A percentile compares a stretch with the other conserved stretches of the same genome.
phyloP scores from a whole-genome alignment of 23 tunicate genomes.

The Diplosoma virens region DNA sequence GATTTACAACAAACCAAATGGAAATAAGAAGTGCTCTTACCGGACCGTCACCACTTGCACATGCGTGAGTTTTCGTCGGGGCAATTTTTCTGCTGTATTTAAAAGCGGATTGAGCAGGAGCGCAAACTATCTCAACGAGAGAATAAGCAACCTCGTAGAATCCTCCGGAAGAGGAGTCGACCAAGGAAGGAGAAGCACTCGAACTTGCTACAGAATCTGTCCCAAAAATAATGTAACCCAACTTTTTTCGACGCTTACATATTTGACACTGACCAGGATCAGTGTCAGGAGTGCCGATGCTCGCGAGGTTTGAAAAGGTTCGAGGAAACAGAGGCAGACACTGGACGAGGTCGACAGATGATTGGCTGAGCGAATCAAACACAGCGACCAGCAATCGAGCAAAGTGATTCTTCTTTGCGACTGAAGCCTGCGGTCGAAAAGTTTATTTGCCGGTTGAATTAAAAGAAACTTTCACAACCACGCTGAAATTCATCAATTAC shows the following conservation, averaged over 20 bases:
- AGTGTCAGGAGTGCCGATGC: conserved; percentile 28
- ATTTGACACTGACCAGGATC: background rate
- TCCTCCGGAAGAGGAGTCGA: conserved; percentile 6
- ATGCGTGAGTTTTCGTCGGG: too few relatives aligned
- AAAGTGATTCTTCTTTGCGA: conserved; percentile 3
- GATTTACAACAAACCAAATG: too few relatives aligned
- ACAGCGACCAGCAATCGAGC: conserved; percentile 39
- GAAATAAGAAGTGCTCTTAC: too few relatives aligned
- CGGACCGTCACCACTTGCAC: too few relatives aligned
- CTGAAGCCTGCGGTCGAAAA: conserved; percentile 21
- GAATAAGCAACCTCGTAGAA: conserved; percentile 55
- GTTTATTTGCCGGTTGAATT: background rate
- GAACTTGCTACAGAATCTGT: background rate
- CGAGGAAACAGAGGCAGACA: conserved; percentile 79
- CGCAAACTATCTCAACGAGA: conserved; percentile 51
- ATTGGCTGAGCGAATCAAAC: conserved; percentile 62
- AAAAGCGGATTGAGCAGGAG: conserved; percentile 25
- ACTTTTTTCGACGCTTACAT: background rate
- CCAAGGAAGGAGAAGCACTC: conserved; percentile 1
- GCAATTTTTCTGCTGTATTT: background rate
- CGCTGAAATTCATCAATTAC: background rate
- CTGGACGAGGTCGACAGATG: conserved; percentile 44
- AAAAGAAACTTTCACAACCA: background rate
- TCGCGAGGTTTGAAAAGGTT: conserved; percentile 46
- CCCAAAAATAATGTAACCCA: too few relatives aligned